Evolutionary conservation across 2,113 vertebrate species (phyloP), one percentile per base, ranked within the genome.

Genomic region (Pyxicephalus adspersus): DNA sequence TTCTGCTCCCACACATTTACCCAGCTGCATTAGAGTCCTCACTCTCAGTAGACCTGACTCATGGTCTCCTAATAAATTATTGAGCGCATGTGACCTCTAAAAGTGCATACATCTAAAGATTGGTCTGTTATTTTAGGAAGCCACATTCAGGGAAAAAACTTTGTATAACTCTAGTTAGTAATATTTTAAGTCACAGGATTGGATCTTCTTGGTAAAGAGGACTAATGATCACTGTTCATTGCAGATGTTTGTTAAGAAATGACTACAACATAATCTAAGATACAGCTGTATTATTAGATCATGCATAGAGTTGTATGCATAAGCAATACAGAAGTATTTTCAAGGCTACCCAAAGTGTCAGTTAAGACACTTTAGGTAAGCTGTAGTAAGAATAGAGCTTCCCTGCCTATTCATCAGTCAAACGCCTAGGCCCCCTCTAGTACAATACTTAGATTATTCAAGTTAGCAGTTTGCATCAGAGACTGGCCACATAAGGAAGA

Each of bases 1-100:
- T 61, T 61, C 11, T 61, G 23, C 58, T 61, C 58, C 58, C 58
- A 61, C 58, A 61, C 58, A 61, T 23, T 23, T 61, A 22, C 25
- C 58, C 58, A 61, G 58, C 58, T 61, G 58, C 25, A 61, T 15
- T 11, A 61, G 58, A 22, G 22, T 25, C 58, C 13, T 61, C 5
- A 25, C 58, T 61, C 58, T 61, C 58, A 61, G 58, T 61, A 25
- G 58, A 25, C 58, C 58, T 61, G 58, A 61, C 22, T 61, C 58
- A 61, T 61, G 58, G 22, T 5, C 58, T 61, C 22, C 11, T 61
- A 61, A 61, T 61, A 61, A 61, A 61, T 61, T 25, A 61, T 61
- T 61, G 3, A 61, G 23, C 8, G 11, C 58, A 61, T 25, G 25
- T 61, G 58, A 55, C 22, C 4, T 61, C 58, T 61, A 15, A 25